These are phyloP conservation scores for Ramphastos sulfuratus DNA, from an alignment of 2,113 vertebrate species.

Conservation along the genomic window DNA sequence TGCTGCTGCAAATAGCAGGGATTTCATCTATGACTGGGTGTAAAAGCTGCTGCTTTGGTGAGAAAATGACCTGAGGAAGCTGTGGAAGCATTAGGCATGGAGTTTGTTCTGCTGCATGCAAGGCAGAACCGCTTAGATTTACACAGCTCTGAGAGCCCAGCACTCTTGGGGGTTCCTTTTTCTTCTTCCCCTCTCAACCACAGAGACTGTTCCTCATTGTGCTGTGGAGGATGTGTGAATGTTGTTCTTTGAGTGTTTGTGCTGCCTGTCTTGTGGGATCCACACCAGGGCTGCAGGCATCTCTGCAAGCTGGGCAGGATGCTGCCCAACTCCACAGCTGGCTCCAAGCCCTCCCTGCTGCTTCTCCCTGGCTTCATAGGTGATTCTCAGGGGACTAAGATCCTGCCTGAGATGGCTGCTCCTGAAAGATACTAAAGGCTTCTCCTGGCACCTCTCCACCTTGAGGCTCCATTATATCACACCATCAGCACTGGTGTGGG, in stretches of 20 bases:
- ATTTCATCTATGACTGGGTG: background rate
- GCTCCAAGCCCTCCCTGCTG: background rate
- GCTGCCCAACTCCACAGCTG: background rate
- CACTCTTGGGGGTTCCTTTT: background rate
- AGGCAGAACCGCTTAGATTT: background rate
- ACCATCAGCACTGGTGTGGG: background rate
- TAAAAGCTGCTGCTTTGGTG: background rate
- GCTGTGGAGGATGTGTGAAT: background rate
- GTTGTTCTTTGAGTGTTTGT: background rate
- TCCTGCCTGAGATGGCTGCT: background rate
- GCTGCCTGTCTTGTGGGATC: background rate
- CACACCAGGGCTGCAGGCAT: background rate
- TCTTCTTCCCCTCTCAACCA: background rate
- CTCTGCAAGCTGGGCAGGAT: background rate
- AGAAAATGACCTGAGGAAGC: background rate
- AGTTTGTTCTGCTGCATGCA: background rate
- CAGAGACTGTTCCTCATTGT: background rate
- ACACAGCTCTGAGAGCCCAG: background rate
- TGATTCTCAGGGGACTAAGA: background rate
- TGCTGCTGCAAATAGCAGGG: background rate
- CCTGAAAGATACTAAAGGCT: background rate
- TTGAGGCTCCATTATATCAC: background rate
- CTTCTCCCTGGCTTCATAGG: background rate
- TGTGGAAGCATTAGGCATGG: background rate
- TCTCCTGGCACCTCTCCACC: accelerated